A percentile compares a stretch with the other conserved stretches of the same genome.
These are phyloP conservation scores for Bombycilla garrulus DNA, from an alignment of 2,113 vertebrate species.

Conservation along the genomic window DNA sequence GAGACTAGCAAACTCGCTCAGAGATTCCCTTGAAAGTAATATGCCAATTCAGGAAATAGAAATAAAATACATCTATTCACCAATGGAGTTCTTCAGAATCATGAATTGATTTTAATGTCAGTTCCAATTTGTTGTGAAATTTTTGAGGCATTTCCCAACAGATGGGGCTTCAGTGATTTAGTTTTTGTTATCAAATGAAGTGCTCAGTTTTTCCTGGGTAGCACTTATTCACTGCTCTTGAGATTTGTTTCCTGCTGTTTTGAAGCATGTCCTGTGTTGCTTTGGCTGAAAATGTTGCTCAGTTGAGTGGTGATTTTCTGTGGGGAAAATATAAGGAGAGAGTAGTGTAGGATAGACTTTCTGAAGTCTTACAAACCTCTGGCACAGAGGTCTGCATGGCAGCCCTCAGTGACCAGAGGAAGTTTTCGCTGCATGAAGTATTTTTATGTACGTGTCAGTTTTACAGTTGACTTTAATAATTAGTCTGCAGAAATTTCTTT, in stretches of 20 bases:
- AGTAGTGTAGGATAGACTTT: not conserved
- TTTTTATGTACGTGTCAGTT: not conserved
- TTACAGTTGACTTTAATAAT: not conserved
- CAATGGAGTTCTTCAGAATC: not conserved
- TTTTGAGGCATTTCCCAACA: slow-evolving; percentile 35
- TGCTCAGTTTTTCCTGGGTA: not conserved
- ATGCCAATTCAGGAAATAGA: not conserved
- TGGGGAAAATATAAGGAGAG: not conserved
- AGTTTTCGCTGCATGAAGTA: not conserved
- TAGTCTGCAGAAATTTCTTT: not conserved
- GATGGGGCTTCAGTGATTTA: not conserved
- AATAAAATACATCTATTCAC: not conserved
- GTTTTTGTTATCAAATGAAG: slow-evolving; percentile 1
- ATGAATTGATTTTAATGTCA: slow-evolving; percentile 42
- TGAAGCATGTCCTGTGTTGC: not conserved
- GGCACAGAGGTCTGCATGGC: not conserved
- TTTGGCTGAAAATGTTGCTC: not conserved
- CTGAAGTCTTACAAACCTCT: not conserved
- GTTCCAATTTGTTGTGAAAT: slow-evolving; percentile 5
- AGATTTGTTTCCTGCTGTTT: not conserved
- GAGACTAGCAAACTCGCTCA: not conserved
- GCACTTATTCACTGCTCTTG: not conserved
- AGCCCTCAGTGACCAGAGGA: not conserved
- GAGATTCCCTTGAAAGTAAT: not conserved
- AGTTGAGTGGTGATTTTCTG: not conserved